Conservation (phyloP, 2,113 vertebrate genomes). For the Platichthys flesus region DNA sequence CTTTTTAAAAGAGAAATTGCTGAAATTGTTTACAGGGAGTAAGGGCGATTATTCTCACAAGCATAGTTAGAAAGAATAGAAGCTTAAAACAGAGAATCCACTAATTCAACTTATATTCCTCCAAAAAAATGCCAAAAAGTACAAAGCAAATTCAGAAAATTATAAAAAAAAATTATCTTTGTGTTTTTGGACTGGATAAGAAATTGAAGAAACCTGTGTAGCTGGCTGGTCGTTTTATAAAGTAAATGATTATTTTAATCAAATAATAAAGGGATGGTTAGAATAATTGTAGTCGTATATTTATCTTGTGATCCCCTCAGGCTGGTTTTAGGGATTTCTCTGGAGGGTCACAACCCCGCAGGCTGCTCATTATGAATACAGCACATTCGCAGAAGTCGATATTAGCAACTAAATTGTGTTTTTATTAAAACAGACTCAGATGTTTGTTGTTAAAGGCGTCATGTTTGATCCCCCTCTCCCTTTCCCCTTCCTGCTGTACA, state of each 20-base stretch:
- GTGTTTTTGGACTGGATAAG: neutral
- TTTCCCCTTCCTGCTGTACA: neutral
- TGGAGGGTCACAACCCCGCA: no score
- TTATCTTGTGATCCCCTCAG: neutral
- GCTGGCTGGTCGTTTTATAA: neutral
- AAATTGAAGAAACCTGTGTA: neutral
- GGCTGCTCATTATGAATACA: no score
- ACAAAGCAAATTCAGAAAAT: no score
- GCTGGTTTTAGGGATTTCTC: no score
- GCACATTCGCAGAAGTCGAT: no score
- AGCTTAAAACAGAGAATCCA: no score
- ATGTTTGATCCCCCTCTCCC: neutral
- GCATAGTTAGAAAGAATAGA: neutral
- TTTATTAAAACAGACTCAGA: no score
- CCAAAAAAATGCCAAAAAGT: no score
- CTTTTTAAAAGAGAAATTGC: neutral
- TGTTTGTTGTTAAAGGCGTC: neutral
- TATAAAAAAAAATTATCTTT: neutral
- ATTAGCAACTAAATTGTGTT: no score
- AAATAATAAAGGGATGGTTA: neutral
- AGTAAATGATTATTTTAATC: neutral
- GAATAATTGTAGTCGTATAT: neutral
- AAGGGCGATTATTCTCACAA: constrained; percentile 7
- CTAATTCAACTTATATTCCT: no score
- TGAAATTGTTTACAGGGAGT: constrained; percentile 3